Base-by-base conservation (phyloP, 1,140 invertebrate species). In the Chrysomallon squamiferum region DNA sequence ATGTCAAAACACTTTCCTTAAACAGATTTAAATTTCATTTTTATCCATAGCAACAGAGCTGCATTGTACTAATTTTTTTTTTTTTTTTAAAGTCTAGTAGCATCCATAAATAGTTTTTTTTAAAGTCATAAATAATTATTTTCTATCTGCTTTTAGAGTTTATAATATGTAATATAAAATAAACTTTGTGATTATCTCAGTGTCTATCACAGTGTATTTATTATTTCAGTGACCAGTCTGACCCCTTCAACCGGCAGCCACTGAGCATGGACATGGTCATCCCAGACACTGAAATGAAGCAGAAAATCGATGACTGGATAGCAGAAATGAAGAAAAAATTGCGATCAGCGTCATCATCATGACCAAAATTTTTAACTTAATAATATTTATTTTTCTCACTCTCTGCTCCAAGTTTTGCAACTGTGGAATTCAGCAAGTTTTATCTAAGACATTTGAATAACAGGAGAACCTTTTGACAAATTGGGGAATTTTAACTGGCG, bases 161-260 rank as follows among this genome's bases (percentile, higher is more conserved):
- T n/a, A n/a, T n/a, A n/a, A n/a, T n/a, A n/a, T n/a, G n/a, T n/a
- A n/a, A n/a, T n/a, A n/a, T n/a, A n/a, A n/a, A n/a, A n/a, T n/a
- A n/a, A n/a, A n/a, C n/a, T n/a, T n/a, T n/a, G n/a, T n/a, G n/a
- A n/a, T n/a, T n/a, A n/a, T n/a, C n/a, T n/a, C n/a, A n/a, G n/a
- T n/a, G n/a, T n/a, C n/a, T n/a, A n/a, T n/a, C n/a, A n/a, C n/a
- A n/a, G n/a, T n/a, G n/a, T n/a, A n/a, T n/a, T n/a, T n/a, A n/a
- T n/a, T n/a, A n/a, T n/a, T n/a, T n/a, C 66, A 97, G 94, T 81
- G 96, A 98, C 85, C 95, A 98, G 83, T 92, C 92, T 0, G 96
- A 98, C 88, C 96, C 96, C 0, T 98, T 98, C 79, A 98, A 97
- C 87, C 88, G 96, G 52, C 91, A 92, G 47, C 94, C 95, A 1